Evolutionary conservation across 30 jellyfish, hydroid and myxozoan species (phyloP).

Genomic region (Clytia hemisphaerica): DNA sequence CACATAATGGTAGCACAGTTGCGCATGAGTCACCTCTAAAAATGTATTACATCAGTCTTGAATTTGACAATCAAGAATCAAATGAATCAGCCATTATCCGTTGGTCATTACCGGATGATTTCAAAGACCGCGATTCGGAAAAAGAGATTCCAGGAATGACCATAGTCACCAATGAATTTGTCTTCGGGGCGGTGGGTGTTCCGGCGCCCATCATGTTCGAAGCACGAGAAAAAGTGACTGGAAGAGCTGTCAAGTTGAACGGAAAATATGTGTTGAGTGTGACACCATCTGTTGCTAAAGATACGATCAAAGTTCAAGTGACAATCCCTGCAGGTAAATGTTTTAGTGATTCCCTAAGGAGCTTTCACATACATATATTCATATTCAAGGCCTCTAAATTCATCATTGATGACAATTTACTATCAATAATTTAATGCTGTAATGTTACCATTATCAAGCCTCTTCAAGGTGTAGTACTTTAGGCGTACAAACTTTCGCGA

Average conservation of each 20-base stretch:
- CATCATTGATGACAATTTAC: no score
- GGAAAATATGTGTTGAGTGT: conserved; percentile 26
- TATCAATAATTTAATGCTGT: no score
- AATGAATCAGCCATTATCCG: conserved; percentile 41
- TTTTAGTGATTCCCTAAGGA: no score
- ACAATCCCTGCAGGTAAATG: background rate
- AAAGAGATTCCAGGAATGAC: conserved; percentile 61
- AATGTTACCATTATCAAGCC: no score
- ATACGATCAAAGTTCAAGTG: conserved; percentile 24
- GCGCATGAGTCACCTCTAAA: conserved; percentile 5
- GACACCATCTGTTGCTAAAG: conserved; percentile 49
- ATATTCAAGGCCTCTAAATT: no score
- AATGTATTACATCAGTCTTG: conserved; percentile 50
- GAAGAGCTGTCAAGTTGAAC: conserved; percentile 38
- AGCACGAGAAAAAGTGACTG: conserved; percentile 65
- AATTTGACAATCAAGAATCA: conserved; percentile 58
- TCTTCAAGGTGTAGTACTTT: no score
- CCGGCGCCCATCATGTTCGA: conserved; percentile 62
- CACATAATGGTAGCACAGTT: background rate
- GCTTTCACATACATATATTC: no score
- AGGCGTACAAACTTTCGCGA: no score
- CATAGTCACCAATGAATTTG: conserved; percentile 45
- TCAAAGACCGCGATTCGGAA: conserved; percentile 30
- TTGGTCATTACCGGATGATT: conserved; percentile 41
- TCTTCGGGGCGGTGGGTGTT: conserved; percentile 32